Evolutionary conservation across 2,888 invertebrate genomes (phyloP).

Genomic region (Creontiades dilutus): DNA sequence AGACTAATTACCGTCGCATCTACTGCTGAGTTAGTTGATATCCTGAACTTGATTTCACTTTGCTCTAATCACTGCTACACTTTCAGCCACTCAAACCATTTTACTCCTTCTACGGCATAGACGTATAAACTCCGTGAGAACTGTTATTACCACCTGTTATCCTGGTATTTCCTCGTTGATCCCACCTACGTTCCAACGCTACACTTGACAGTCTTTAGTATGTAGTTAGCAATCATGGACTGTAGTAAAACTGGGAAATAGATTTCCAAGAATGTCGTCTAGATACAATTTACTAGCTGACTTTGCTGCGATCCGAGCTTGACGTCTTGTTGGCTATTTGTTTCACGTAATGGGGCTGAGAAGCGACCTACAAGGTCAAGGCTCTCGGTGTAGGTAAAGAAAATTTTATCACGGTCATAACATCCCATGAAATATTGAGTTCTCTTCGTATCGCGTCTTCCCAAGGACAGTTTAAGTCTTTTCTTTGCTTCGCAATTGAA

Average conservation of each 20-base stretch:
- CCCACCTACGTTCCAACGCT: background rate
- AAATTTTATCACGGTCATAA: background rate
- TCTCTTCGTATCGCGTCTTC: background rate
- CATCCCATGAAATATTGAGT: background rate
- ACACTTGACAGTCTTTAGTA: background rate
- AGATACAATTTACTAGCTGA: background rate
- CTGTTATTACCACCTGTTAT: background rate
- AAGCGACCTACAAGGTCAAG: background rate
- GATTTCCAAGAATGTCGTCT: constrained; percentile 20
- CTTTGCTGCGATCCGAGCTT: background rate
- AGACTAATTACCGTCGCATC: no score
- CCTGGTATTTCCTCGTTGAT: background rate
- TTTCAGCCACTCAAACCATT: no score
- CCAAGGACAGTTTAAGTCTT: background rate
- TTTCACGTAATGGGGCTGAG: background rate
- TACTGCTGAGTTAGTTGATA: no score
- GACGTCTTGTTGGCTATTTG: background rate
- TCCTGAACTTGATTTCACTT: no score
- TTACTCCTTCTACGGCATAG: no score
- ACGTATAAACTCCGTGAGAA: no score
- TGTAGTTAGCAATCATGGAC: background rate
- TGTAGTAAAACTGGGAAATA: background rate
- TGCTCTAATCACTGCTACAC: no score
- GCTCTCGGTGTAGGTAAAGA: background rate
- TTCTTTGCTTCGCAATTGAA: background rate